Percentiles rank a stretch among this genome's conserved stretches.
phyloP scores from a whole-genome alignment of 1,140 invertebrate genomes.

The Trichomalopsis sarcophagae region DNA sequence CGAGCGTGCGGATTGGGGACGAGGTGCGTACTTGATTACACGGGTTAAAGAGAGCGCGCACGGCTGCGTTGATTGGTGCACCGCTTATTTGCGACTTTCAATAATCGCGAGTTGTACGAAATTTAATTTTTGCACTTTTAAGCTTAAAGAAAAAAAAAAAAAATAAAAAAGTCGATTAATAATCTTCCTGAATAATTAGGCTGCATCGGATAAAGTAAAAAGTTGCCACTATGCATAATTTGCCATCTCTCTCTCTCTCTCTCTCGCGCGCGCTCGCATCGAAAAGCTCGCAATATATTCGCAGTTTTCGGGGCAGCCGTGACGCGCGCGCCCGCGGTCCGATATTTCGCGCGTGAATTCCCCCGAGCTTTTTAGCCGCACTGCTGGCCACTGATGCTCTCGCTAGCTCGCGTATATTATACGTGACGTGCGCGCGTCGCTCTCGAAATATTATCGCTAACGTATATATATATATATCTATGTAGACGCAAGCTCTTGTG shows the following conservation, averaged over 20 bases:
- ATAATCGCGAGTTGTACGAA: no score
- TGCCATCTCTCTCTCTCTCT: no score
- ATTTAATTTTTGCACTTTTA: no score
- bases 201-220: no score
- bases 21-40: conserved; percentile 25
- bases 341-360: conserved; percentile 16
- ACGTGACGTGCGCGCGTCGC: not conserved
- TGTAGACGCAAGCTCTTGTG: not conserved
- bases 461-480: not conserved
- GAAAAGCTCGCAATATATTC: conserved; percentile 38
- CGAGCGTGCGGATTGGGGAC: not conserved
- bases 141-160: no score
- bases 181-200: no score
- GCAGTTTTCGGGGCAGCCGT: conserved; percentile 41
- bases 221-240: no score
- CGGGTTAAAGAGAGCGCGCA: conserved; percentile 41
- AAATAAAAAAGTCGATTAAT: no score
- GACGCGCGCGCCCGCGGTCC: not conserved
- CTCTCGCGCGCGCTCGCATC: not conserved
- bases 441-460: conserved; percentile 12
- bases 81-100: no score
- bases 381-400: not conserved
- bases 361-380: conserved; percentile 36
- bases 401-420: not conserved
- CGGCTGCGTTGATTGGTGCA: no score